Conservation (phyloP, 30 jellyfish, hydroid and myxozoan species). For the Aurelia coerulea region DNA sequence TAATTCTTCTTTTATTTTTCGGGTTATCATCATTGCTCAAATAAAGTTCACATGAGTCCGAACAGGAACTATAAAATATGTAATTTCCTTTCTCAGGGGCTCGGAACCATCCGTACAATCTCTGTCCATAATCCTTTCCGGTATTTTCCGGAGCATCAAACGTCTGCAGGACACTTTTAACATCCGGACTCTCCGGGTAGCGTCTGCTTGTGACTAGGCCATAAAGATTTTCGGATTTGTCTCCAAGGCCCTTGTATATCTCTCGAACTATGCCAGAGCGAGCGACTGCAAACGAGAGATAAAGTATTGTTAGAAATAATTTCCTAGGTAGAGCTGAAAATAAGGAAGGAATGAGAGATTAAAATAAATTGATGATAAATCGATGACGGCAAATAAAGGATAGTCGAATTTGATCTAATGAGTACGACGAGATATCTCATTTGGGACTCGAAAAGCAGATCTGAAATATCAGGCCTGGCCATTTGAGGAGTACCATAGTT, state of each 20-base stretch:
- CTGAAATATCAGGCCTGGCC: too few relatives aligned
- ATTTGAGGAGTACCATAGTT: too few relatives aligned
- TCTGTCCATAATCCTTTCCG: constrained; percentile 92
- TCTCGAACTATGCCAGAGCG: constrained; percentile 92
- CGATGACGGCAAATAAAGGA: too few relatives aligned
- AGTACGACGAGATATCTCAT: too few relatives aligned
- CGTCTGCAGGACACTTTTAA: constrained; percentile 75
- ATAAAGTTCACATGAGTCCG: constrained; percentile 92
- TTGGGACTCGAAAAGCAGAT: too few relatives aligned
- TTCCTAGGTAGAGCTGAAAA: too few relatives aligned
- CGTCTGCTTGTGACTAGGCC: constrained; percentile 86
- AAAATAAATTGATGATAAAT: too few relatives aligned
- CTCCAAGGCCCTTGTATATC: constrained; percentile 92
- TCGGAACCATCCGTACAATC: constrained; percentile 93
- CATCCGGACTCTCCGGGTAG: constrained; percentile 98
- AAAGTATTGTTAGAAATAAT: background rate
- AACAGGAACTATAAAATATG: constrained; percentile 89
- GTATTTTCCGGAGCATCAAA: constrained; percentile 92
- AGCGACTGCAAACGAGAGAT: constrained; percentile 37
- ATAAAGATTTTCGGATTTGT: constrained; percentile 78
- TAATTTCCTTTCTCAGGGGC: constrained; percentile 98
- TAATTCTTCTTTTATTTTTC: constrained; percentile 79
- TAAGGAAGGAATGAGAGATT: too few relatives aligned
- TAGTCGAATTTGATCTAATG: too few relatives aligned
- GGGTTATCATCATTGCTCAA: constrained; percentile 90